These are phyloP conservation scores for Stichopus chloronotus DNA, from an alignment of 35 echinoderm and acorn worm species.

Conservation along the genomic window DNA sequence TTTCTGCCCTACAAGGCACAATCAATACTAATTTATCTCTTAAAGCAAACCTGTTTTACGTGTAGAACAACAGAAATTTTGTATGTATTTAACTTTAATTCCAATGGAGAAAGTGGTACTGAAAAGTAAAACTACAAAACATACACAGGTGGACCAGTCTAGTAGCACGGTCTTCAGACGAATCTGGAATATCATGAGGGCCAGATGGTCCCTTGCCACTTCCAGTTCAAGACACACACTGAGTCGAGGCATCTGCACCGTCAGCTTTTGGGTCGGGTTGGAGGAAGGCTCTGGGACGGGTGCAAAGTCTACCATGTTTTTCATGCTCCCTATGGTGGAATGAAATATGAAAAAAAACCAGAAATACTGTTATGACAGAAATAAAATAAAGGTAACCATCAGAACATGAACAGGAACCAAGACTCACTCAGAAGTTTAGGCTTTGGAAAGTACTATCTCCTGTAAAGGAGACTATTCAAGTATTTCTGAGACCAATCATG, in stretches of 20 bases:
- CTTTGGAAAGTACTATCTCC: too few species aligned
- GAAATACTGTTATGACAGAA: neutral
- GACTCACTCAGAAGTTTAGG: too few species aligned
- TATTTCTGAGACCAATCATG: too few species aligned
- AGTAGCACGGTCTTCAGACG: conserved; percentile 57
- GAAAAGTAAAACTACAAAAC: neutral
- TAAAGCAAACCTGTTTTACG: too few species aligned
- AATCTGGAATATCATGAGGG: conserved; percentile 70
- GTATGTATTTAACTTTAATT: too few species aligned
- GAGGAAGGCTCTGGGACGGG: conserved; percentile 65
- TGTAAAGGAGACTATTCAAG: too few species aligned
- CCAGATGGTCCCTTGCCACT: conserved; percentile 68
- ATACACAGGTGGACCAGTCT: conserved; percentile 80
- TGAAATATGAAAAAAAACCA: neutral
- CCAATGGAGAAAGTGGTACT: neutral
- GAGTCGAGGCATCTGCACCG: conserved; percentile 69
- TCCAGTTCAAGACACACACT: conserved; percentile 74
- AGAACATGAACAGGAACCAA: too few species aligned
- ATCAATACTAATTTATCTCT: too few species aligned
- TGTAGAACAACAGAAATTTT: too few species aligned
- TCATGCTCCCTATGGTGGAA: conserved; percentile 76
- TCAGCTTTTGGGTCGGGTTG: conserved; percentile 67
- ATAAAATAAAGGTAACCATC: neutral
- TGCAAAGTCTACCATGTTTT: conserved; percentile 91
- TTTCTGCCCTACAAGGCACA: too few species aligned